Conservation (phyloP, 2,113 vertebrate species). For the Urocolius indicus region DNA sequence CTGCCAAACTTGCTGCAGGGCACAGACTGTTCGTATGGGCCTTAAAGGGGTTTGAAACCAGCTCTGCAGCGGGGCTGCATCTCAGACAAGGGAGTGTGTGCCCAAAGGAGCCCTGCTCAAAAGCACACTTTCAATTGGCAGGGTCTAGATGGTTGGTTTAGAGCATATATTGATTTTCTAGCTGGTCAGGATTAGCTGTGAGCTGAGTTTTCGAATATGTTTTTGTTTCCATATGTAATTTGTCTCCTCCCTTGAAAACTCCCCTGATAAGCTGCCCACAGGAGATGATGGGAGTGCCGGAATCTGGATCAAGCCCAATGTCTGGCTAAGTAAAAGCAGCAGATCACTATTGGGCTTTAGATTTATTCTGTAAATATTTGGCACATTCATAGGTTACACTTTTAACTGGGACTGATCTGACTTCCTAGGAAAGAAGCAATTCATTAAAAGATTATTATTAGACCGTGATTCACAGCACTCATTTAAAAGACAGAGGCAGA, state of each 20-base stretch:
- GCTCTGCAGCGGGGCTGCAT: background rate
- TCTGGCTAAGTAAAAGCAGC: background rate
- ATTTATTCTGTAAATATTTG: background rate
- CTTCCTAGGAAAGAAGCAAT: background rate
- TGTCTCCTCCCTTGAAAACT: background rate
- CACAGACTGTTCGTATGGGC: background rate
- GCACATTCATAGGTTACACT: background rate
- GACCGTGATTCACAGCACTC: background rate
- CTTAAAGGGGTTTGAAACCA: background rate
- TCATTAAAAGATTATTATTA: background rate
- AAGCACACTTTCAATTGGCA: background rate
- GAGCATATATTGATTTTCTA: background rate
- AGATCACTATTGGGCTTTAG: background rate
- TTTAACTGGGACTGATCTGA: background rate
- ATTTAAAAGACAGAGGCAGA: background rate
- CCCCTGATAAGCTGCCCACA: background rate
- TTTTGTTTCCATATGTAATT: background rate
- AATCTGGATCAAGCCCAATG: background rate
- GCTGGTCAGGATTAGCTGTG: background rate
- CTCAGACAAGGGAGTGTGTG: background rate
- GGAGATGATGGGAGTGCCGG: background rate
- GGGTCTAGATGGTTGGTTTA: background rate
- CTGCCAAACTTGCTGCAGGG: constrained; percentile 39
- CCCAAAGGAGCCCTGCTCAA: background rate
- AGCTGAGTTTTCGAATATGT: background rate